These are phyloP conservation scores for Tolmerus cingulatus DNA, from an alignment of 2,888 invertebrate species.

Conservation along the genomic window DNA sequence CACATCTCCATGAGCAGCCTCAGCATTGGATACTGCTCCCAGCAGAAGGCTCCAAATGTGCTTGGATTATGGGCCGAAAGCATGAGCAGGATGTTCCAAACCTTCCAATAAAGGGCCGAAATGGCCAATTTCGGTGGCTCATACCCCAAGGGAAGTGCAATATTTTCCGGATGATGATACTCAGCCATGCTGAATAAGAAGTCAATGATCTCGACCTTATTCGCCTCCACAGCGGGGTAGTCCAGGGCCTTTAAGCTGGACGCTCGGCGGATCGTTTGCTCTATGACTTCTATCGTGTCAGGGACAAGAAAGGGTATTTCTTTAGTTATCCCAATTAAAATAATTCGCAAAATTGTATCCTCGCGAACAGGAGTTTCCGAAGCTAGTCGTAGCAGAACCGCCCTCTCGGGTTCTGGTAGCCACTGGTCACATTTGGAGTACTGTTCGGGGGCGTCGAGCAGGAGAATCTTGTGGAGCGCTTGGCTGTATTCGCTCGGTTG, in stretches of 20 bases:
- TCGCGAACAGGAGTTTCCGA: conserved; percentile 90
- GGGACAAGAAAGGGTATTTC: conserved; percentile 82
- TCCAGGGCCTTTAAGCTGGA: conserved; percentile 79
- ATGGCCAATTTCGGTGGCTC: conserved; percentile 88
- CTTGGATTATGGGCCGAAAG: conserved; percentile 92
- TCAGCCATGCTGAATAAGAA: conserved; percentile 89
- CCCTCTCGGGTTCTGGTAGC: conserved; percentile 91
- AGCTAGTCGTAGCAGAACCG: conserved; percentile 78
- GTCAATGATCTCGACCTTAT: conserved; percentile 86
- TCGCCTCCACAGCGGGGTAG: conserved; percentile 75
- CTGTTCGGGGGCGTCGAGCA: conserved; percentile 79
- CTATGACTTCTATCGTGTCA: conserved; percentile 86
- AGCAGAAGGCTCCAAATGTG: conserved; percentile 84
- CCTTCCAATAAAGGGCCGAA: conserved; percentile 93
- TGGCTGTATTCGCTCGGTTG: conserved; percentile 77
- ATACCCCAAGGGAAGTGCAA: conserved; percentile 83
- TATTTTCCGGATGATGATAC: conserved; percentile 93
- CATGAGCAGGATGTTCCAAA: conserved; percentile 87
- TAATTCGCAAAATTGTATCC: conserved; percentile 81
- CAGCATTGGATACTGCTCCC: conserved; percentile 90
- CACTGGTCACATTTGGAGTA: conserved; percentile 87
- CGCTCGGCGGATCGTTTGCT: conserved; percentile 84
- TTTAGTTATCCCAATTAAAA: conserved; percentile 78
- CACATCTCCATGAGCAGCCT: conserved; percentile 94
- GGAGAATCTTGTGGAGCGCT: conserved; percentile 79